Evolutionary conservation across 2,113 vertebrate species (phyloP).

Genomic region (Microcebus murinus): DNA sequence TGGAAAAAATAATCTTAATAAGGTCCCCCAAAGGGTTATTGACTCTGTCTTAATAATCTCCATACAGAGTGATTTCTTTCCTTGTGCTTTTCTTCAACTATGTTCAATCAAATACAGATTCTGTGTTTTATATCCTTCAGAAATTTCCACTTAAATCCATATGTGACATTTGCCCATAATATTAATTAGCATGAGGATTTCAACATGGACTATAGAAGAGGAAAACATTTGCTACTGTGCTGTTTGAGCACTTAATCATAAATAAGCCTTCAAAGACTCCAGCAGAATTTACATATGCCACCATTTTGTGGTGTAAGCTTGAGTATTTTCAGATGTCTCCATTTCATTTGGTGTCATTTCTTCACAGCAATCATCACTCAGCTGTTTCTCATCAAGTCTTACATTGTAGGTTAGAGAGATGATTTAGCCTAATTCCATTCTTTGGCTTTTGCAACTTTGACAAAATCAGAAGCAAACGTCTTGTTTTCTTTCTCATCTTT

Average conservation of each 20-base stretch:
- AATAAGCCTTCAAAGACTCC: constrained; percentile 49
- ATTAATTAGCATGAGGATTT: constrained; percentile 68
- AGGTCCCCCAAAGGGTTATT: background rate
- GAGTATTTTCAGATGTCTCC: constrained; percentile 69
- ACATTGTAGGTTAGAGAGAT: background rate
- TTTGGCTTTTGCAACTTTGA: background rate
- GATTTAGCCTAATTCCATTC: background rate
- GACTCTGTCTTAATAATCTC: constrained; percentile 13
- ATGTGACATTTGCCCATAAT: constrained; percentile 66
- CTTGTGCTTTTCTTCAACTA: background rate
- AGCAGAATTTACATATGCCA: constrained; percentile 43
- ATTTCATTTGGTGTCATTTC: constrained; percentile 58
- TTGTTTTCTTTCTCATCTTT: background rate
- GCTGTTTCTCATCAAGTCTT: constrained; percentile 42
- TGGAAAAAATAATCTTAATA: constrained; percentile 57
- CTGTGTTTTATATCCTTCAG: constrained; percentile 50
- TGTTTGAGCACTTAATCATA: constrained; percentile 45
- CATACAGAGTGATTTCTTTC: background rate
- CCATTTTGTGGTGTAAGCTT: background rate
- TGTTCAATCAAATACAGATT: constrained; percentile 33
- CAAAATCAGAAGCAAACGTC: background rate
- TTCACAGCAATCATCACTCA: constrained; percentile 45
- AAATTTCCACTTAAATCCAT: constrained; percentile 63
- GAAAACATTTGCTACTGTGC: constrained; percentile 63
- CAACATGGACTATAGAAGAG: constrained; percentile 12